These are phyloP conservation scores for Agrochola lychnidis DNA, from an alignment of 2,888 invertebrate species.

Conservation along the genomic window DNA sequence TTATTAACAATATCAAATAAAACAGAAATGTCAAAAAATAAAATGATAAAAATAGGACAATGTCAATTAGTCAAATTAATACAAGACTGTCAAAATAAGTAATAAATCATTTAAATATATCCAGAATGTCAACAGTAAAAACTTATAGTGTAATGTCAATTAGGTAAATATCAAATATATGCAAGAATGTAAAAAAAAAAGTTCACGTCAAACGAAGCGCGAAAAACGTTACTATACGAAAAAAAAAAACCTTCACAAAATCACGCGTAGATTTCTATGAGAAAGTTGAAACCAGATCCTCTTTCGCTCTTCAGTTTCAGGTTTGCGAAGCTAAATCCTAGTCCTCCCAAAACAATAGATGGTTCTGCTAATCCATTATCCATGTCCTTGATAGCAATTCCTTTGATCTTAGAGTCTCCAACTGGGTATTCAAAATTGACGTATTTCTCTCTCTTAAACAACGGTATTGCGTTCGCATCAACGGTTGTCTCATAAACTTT, in stretches of 20 bases:
- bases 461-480: slow-evolving; percentile 73
- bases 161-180: too few relatives aligned
- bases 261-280: slow-evolving; percentile 85
- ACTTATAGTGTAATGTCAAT: too few relatives aligned
- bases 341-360: slow-evolving; percentile 83
- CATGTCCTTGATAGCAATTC: slow-evolving; percentile 84
- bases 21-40: too few relatives aligned
- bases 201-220: background rate
- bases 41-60: too few relatives aligned
- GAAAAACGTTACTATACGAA: background rate
- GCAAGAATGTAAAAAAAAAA: too few relatives aligned
- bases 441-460: slow-evolving; percentile 80
- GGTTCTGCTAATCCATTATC: slow-evolving; percentile 83
- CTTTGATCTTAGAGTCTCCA: slow-evolving; percentile 82
- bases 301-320: slow-evolving; percentile 86
- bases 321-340: slow-evolving; percentile 82
- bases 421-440: slow-evolving; percentile 77
- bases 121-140: too few relatives aligned
- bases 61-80: too few relatives aligned
- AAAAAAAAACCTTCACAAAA: background rate
- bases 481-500: slow-evolving; percentile 78
- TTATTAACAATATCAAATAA: too few relatives aligned
- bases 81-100: too few relatives aligned
- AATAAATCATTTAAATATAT: too few relatives aligned
- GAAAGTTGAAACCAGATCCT: slow-evolving; percentile 81